These are phyloP conservation scores for Pteruthius melanotis DNA, from an alignment of 2,113 vertebrate species.

Conservation along the genomic window DNA sequence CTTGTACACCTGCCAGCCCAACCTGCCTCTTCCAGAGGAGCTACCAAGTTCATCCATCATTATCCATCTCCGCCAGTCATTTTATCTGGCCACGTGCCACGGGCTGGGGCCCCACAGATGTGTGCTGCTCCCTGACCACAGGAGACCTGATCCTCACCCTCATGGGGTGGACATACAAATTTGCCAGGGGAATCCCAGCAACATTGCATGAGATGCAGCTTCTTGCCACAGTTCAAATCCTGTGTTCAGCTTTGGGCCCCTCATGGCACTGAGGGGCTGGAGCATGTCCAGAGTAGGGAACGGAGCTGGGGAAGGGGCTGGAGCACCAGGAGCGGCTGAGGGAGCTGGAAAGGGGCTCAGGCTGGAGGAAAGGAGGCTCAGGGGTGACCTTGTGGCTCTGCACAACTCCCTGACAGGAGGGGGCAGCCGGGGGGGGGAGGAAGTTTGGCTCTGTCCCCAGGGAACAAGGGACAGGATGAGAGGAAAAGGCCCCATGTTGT, in stretches of 20 bases:
- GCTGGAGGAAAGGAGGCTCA: neutral
- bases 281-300: rapidly evolving
- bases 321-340: neutral
- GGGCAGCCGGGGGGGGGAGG: neutral
- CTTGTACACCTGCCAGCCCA: neutral
- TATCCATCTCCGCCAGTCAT: neutral
- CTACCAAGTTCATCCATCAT: neutral
- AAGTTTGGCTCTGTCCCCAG: neutral
- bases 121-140: neutral
- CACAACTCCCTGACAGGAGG: neutral
- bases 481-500: neutral
- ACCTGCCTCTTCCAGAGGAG: neutral
- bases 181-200: neutral
- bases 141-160: neutral
- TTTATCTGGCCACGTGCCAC: rapidly evolving
- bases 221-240: neutral
- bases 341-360: neutral
- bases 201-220: neutral
- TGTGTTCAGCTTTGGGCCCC: neutral
- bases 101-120: rapidly evolving
- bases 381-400: rapidly evolving
- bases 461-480: neutral
- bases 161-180: rapidly evolving
- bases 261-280: neutral
- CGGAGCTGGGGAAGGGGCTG: rapidly evolving